Base-by-base conservation (phyloP, 2,113 vertebrate genomes). In the Caloenas nicobarica region DNA sequence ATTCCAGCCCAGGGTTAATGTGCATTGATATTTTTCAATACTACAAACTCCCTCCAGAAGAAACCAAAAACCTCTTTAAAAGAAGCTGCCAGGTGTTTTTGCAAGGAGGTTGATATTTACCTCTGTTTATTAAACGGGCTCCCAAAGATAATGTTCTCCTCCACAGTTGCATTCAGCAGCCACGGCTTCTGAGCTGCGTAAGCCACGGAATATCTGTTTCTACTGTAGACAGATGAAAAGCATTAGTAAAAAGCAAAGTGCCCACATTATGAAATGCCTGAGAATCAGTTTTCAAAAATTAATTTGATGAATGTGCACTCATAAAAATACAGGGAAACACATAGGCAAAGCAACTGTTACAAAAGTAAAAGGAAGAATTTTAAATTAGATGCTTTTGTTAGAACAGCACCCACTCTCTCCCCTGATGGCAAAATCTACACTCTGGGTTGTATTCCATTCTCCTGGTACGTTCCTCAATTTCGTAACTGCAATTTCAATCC, bases 121-220 rank as follows among this genome's bases (percentile, higher is more conserved):
- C 99, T 99, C 91, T 99, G 99, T 69, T 99, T 99, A 88, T 97
- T 99, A 96, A 99, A 99, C 16, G 99, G 98, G 83, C 98, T 99
- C 33, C 99, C 99, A 66, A 99, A 99, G 31, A 98, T 99, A 86
- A 99, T 99, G 97, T 99, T 99, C 36, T 99, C 99, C 94, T 99
- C 99, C 88, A 99, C 99, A 0, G 99, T 99, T 22, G 99, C 99
- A 51, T 99, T 99, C 80, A 99, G 97, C 92, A 99, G 98, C 99
- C 99, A 99, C 1, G 99, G 99, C 96, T 99, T 99, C 97, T 99
- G 99, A 81, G 99, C 98, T 58, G 99, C 99, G 0, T 99, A 99
- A 86, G 99, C 99, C 97, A 99, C 99, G 0, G 99, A 99, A 80
- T 99, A 98, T 77, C 99, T 98, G 98, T 98, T 99, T 97, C 99